Base-by-base conservation (phyloP, 2,797 vertebrate species). In the Calcarius lapponicus region DNA sequence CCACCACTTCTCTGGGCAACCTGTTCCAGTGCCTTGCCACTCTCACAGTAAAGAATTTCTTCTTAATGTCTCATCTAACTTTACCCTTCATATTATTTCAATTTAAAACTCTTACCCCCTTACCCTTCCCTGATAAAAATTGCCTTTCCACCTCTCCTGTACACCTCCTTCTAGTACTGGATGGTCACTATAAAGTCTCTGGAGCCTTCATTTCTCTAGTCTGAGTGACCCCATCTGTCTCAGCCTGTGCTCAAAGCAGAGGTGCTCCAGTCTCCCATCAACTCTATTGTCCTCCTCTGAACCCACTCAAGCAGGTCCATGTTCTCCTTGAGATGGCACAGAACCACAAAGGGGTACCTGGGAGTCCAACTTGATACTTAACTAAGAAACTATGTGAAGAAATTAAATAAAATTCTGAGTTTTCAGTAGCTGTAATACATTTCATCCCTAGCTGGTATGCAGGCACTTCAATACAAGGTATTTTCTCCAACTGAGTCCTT, bases 151-250 rank as follows among this genome's bases (percentile, higher is more conserved):
- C 19, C 48, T 94, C 66, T 78, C 32, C 15, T 74, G 5, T 25
- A 53, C 11, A 3, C 2, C 7, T 26, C 10, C 7, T 48, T 56
- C n/a, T 34, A 19, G 17, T 38, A 76, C 11, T 87, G 51, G 9
- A 60, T 47, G 11, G 12, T 14, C 5, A 4, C 29, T 36, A 1
- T 9, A 36, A 36, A 2, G 8, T 62, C 1, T 40, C 1, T 76
- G 2, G 28, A 66, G 2, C 7, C 17, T 64, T 62, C 34, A 38
- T 4, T 70, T 50, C 53, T 79, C 16, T 16, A 50, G 21, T 13
- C 20, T 86, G 13, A 75, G 51, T 15, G 62, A 19, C 2, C 1
- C 7, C 18, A 73, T 6, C 25, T 53, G 1, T 60, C 26, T 47
- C 60, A 84, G 42, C 3, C 10, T 60, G 2, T 42, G 34, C 5